Evolutionary conservation across 2,113 vertebrate genomes (phyloP).

Genomic region (Indicator maculatus): DNA sequence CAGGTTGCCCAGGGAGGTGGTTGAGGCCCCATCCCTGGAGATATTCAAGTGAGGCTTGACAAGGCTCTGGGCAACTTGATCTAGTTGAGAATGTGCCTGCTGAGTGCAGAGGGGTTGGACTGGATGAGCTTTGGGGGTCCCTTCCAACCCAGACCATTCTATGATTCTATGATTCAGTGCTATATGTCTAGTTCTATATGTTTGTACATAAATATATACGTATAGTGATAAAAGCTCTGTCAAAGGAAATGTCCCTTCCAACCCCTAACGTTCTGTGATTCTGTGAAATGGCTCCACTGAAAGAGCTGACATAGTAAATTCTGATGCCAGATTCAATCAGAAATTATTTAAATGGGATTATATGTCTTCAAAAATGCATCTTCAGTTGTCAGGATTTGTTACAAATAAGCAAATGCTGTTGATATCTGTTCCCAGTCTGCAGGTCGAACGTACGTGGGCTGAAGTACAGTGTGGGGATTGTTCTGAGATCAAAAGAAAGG

Average conservation of each 20-base stretch:
- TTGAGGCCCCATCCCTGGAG: no score
- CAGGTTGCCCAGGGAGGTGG: no score
- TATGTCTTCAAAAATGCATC: neutral
- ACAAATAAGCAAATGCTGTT: neutral
- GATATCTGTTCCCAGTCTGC: neutral
- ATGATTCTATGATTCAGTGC: no score
- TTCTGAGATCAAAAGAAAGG: neutral
- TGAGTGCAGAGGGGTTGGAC: no score
- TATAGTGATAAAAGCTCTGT: neutral
- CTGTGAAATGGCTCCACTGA: neutral
- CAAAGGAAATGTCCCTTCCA: neutral
- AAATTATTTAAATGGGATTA: neutral
- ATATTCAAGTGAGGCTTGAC: no score
- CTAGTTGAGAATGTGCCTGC: no score
- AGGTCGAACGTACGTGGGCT: neutral
- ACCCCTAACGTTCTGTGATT: no score
- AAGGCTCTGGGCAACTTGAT: no score
- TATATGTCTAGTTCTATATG: neutral
- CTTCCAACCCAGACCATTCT: no score
- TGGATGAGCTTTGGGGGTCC: no score
- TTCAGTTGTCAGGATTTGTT: neutral
- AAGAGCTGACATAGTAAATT: neutral
- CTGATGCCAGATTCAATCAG: neutral
- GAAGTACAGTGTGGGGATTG: constrained; percentile 18
- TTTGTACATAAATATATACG: neutral